Evolutionary conservation across 2,797 vertebrate genomes (phyloP), one percentile per base, ranked within the genome.

Genomic region (Paedocypris micromegethes): DNA sequence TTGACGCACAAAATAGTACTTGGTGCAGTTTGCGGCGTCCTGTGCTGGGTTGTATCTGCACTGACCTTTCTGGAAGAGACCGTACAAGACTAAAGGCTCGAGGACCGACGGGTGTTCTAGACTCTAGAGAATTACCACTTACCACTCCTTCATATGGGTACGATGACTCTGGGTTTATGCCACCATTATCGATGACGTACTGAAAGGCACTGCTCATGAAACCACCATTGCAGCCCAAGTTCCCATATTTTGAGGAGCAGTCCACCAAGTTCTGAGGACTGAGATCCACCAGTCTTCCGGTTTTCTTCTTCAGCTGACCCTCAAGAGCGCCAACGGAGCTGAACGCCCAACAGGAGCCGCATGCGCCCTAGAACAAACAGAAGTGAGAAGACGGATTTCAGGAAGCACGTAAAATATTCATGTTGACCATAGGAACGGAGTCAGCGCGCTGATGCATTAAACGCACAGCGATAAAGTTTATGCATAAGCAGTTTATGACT

Each of bases 281-380:
- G 42, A 97, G 91, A 0, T 93, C 90, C 4, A 92, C 75, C 74
- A 97, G 70, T 1, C 81, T 85, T 53, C 93, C 93, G 0, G 87
- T 92, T 0, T 65, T 90, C 84, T 85, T 89, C 80, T 89, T 92
- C 58, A 92, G 50, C 81, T 93, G 94, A 0, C 83, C 92, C 68
- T 98, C 94, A 44, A 97, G 83, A 2, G 95, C 92, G 2, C 93
- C 95, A 1, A 82, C 91, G 0, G 91, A 87, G 0, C 94, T 96
- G 83, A 98, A 98, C 0, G 95, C 94, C 94, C 94, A 98, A 77
- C 94, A 97, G 0, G 94, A 81, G 0, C 95, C 93, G 23, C 93
- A 98, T 0, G 82, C 0, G 0, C 91, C 91, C 94, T 95, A 57
- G 4, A 3, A 72, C 3, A 40, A 9, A 42, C 23, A 45, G 9